These are phyloP conservation scores for Siphonodentalium dalli DNA, from an alignment of 2,888 invertebrate species.

Conservation along the genomic window DNA sequence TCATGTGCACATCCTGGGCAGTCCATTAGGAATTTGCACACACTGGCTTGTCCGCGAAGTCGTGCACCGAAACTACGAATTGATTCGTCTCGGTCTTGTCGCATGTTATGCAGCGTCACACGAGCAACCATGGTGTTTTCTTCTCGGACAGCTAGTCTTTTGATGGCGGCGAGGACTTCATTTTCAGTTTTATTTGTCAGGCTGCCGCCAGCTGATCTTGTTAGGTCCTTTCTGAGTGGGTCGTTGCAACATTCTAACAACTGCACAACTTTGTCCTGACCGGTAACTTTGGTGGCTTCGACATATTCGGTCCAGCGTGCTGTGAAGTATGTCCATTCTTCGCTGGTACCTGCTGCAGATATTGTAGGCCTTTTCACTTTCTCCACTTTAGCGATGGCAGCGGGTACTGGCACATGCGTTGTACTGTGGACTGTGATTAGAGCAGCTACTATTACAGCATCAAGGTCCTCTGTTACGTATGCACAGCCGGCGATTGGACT, in stretches of 20 bases:
- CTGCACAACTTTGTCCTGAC: conserved; percentile 27
- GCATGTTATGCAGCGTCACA: conserved; percentile 27
- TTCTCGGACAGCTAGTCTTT: conserved; percentile 25
- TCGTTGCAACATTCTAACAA: conserved; percentile 36
- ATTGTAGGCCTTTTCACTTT: conserved; percentile 22
- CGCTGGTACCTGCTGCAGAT: conserved; percentile 14
- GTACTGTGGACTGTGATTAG: conserved; percentile 22
- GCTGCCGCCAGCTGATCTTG: conserved; percentile 23
- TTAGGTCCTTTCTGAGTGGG: conserved; percentile 28
- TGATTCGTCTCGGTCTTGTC: conserved; percentile 31
- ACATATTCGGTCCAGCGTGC: conserved; percentile 33
- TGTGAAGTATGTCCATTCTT: conserved; percentile 24
- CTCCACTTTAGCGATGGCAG: conserved; percentile 12
- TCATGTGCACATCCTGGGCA: conserved; percentile 22
- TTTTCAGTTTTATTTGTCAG: conserved; percentile 20
- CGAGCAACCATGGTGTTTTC: conserved; percentile 29
- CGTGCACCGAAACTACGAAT: conserved; percentile 27
- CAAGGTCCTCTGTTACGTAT: conserved; percentile 23
- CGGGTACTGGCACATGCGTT: no score
- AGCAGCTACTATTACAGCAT: conserved; percentile 26
- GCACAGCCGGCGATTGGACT: conserved; percentile 25
- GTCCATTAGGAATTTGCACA: conserved; percentile 25
- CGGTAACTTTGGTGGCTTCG: conserved; percentile 28
- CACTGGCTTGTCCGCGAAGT: conserved; percentile 28
- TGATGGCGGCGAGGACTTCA: conserved; percentile 22